Conservation (phyloP, 2,113 vertebrate species). For the Ctenomys sociabilis region DNA sequence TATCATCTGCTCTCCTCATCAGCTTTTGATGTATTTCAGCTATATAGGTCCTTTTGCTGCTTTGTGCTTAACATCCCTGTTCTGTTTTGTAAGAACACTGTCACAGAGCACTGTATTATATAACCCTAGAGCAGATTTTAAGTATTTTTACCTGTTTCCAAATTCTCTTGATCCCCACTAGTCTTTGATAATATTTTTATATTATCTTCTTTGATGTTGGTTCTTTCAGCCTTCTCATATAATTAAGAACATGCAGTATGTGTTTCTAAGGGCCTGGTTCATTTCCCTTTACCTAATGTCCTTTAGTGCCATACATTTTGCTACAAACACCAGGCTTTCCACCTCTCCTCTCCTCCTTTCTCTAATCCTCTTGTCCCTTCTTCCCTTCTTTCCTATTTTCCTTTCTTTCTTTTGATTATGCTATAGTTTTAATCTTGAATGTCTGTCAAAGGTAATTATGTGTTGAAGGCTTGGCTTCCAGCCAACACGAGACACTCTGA, state of each 20-base stretch:
- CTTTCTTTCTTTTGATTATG: not conserved
- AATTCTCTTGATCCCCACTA: not conserved
- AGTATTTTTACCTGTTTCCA: not conserved
- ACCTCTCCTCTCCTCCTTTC: not conserved
- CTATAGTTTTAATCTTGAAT: not conserved
- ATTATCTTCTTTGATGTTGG: not conserved
- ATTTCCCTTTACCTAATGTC: not conserved
- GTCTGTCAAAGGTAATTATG: not conserved
- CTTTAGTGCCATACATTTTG: not conserved
- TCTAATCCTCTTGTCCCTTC: not conserved
- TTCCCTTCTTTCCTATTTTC: not conserved
- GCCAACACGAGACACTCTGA: not conserved
- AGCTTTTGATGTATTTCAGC: not conserved
- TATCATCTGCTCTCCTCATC: not conserved
- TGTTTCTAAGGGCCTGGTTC: not conserved
- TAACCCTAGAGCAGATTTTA: not conserved
- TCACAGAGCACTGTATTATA: not conserved
- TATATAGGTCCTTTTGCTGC: not conserved
- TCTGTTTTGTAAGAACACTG: not conserved
- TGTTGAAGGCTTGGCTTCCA: not conserved
- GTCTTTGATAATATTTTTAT: not conserved
- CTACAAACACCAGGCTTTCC: not conserved
- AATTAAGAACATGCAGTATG: not conserved
- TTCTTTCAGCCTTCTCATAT: not conserved
- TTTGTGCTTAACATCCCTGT: not conserved